A percentile compares a stretch with the other conserved stretches of the same genome.
These are phyloP conservation scores for Nothoprocta pentlandii DNA, from an alignment of 2,113 vertebrate genomes.

Conservation along the genomic window DNA sequence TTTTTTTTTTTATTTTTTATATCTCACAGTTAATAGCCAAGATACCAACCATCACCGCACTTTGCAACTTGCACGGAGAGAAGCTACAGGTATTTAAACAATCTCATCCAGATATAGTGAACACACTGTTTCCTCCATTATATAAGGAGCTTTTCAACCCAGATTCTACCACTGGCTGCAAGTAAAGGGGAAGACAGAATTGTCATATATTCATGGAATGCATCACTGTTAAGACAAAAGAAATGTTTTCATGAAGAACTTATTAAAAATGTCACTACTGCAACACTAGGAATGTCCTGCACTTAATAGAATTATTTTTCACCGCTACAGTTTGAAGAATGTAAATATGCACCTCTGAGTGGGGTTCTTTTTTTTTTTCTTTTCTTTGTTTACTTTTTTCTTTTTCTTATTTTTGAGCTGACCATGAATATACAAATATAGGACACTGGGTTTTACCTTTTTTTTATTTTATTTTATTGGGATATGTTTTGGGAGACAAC, in stretches of 20 bases:
- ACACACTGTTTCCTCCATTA: conserved; percentile 95
- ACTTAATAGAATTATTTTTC: conserved; percentile 95
- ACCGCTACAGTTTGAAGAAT: conserved; percentile 99
- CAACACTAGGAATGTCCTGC: conserved; percentile 99
- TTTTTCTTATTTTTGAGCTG: conserved; percentile 84
- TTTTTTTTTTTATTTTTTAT: conserved; percentile 46
- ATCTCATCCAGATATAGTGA: conserved; percentile 97
- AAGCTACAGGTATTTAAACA: conserved; percentile 99
- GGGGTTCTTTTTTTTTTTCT: conserved; percentile 86
- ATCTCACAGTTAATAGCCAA: conserved; percentile 93
- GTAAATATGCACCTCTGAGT: conserved; percentile 93
- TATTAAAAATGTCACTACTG: conserved; percentile 85
- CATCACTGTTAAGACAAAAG: conserved; percentile 81
- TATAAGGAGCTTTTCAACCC: conserved; percentile 99
- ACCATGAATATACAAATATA: conserved; percentile 82
- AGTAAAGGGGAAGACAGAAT: conserved; percentile 86
- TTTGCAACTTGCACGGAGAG: conserved; percentile 98
- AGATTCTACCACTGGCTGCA: conserved; percentile 93
- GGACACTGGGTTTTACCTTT: conserved; percentile 80
- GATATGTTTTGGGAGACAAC: conserved; percentile 80
- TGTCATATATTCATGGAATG: conserved; percentile 79
- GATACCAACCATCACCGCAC: conserved; percentile 95
- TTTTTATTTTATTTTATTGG: conserved; percentile 77
- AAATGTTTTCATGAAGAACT: conserved; percentile 85
- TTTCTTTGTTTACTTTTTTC: conserved; percentile 74